Evolutionary conservation across 2,888 invertebrate species (phyloP), one percentile per base, ranked within the genome.

Genomic region (Drosophila kuntzei): DNA sequence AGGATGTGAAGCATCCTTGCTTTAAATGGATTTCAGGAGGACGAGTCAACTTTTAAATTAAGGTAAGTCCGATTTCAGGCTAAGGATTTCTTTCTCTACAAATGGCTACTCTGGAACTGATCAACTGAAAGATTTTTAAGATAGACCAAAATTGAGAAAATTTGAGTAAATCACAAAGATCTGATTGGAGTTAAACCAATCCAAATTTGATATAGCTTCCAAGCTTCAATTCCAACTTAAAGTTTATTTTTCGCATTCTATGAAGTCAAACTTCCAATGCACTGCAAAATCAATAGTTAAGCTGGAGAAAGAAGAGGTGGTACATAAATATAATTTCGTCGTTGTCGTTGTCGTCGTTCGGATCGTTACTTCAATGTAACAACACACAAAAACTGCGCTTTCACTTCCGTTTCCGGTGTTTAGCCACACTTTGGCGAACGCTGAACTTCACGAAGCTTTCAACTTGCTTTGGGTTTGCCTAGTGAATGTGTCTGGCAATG

Each of bases 361-460:
- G 79, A 75, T 74, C 65, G 83, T 83, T 76, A 76, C 80, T 60
- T 65, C 63, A 54, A 57, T 61, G 66, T 64, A 65, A 79, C 78
- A 72, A 78, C 84, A 80, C 61, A 79, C 84, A 79, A 80, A 82
- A 81, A 81, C 81, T 81, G 81, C 86, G 81, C 81, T 81, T 81
- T 81, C 79, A 86, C 81, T 82, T 81, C 81, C 81, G 81, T 58
- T 85, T 81, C 81, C 81, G 86, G 79, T 81, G 85, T 80, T 80
- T 81, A 80, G 85, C 85, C 85, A 84, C 79, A 84, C 79, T 73
- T 77, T 76, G 78, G 62, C 66, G 60, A 54, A 39, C 77, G 50
- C 57, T 65, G 80, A 79, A 79, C 61, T 63, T 57, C 50, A 27
- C 22, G n/a, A 29, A 34, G 29, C 20, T 14, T 25, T 50, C 37